Evolutionary conservation across 2,113 vertebrate genomes (phyloP).

Genomic region (Mus spicilegus): DNA sequence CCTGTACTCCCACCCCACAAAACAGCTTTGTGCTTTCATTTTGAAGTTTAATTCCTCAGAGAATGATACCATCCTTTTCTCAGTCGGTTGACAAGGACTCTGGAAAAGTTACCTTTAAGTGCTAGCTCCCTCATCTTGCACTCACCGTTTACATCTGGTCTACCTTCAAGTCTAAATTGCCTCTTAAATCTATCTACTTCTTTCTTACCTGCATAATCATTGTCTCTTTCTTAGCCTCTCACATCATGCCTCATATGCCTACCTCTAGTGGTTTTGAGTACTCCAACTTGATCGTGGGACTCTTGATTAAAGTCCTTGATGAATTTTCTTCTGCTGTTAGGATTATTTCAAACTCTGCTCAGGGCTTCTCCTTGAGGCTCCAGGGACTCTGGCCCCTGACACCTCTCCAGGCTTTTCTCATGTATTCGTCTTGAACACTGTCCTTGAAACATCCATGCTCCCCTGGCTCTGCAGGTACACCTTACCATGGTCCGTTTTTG

Average conservation of each 20-base stretch:
- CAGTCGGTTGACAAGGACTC: not conserved
- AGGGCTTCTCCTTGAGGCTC: not conserved
- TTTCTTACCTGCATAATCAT: not conserved
- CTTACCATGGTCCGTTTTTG: not conserved
- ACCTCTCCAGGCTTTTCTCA: not conserved
- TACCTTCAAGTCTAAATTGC: not conserved
- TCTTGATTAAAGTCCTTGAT: conserved; percentile 10
- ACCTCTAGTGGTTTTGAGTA: not conserved
- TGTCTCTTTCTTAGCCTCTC: not conserved
- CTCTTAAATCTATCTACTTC: not conserved
- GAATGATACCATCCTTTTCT: not conserved
- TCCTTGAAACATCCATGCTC: not conserved
- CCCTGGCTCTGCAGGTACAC: not conserved
- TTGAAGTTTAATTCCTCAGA: not conserved
- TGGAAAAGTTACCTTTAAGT: not conserved
- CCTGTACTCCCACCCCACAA: not conserved
- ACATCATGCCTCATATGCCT: not conserved
- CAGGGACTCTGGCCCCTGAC: not conserved
- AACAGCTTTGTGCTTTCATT: not conserved
- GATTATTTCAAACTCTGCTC: not conserved
- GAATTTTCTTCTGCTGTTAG: not conserved
- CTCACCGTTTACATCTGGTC: not conserved
- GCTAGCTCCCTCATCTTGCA: not conserved
- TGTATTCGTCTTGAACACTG: not conserved
- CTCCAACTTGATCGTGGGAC: not conserved